Evolutionary conservation across 2,113 vertebrate genomes (phyloP), one percentile per base, ranked within the genome.

Genomic region (Excalfactoria chinensis): DNA sequence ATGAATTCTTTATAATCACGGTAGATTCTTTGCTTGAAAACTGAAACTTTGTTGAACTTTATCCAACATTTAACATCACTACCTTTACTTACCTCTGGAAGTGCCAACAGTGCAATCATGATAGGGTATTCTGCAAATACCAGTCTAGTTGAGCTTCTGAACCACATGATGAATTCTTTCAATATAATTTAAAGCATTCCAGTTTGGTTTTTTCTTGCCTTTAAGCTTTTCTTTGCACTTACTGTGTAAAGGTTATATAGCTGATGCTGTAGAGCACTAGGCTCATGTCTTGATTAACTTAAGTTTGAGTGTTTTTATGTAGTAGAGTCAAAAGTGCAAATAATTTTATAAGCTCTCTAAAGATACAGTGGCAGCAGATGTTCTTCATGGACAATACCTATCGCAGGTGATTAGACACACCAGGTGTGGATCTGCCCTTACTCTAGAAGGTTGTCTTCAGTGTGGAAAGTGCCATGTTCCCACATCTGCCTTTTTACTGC

Each of bases 391-490:
- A 49, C 20, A 23, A 40, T 11, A 23, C 15, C 59, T 62, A 9
- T 9, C 32, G 17, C 18, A 26, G 23, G 12, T 32, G 51, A 28
- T 43, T n/a, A 34, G 48, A 34, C 11, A 8, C 14, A 13, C 7
- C 2, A 40, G 32, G 16, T 35, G 6, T 40, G 41, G 25, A 35
- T 11, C 43, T 78, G 58, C 34, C 20, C 25, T 64, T 51, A 73
- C 13, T 9, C 2, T 58, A 26, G 37, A 25, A 0, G 0, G 2
- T 26, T n/a, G 44, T 11, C 40, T 69, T n/a, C 59, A 53, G 18
- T 23, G 60, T 71, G 30, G 22, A 14, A 58, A 3, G 2, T 81
- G 40, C 18, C 4, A 0, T 66, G 13, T 66, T 78, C 34, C 23
- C 13, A 7, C 43, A 78, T 8, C 43, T 70, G 8, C 56, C 13